These are phyloP conservation scores for Rissa tridactyla DNA, from an alignment of 2,113 vertebrate species.

Conservation along the genomic window DNA sequence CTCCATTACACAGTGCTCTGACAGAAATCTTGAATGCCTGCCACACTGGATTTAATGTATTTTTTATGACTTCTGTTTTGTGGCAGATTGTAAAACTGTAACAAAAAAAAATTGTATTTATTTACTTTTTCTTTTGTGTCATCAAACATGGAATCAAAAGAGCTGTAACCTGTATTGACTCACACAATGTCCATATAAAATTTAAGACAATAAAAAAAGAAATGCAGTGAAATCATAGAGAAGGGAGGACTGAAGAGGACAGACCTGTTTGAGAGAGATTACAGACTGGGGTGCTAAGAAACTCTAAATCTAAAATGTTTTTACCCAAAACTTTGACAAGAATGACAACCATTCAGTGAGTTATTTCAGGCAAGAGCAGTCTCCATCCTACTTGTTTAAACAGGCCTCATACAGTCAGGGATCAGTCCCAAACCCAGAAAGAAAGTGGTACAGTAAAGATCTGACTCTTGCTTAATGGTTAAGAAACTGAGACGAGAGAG, in stretches of 20 bases:
- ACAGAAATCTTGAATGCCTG: conserved; percentile 92
- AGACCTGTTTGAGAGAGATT: background rate
- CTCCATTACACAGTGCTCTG: conserved; percentile 90
- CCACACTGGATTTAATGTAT: conserved; percentile 92
- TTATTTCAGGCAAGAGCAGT: background rate
- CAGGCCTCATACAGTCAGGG: background rate
- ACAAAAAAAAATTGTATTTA: background rate
- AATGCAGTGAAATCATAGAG: background rate
- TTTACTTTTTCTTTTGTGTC: background rate
- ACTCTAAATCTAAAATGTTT: background rate
- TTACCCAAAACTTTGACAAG: background rate
- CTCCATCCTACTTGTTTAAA: background rate
- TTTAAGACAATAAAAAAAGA: background rate
- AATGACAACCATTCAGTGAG: background rate
- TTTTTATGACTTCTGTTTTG: conserved; percentile 92
- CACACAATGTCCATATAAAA: background rate
- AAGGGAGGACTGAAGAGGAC: background rate
- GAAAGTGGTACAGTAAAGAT: background rate
- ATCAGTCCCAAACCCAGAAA: background rate
- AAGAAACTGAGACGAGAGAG: background rate
- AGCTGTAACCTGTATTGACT: background rate
- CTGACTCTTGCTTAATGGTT: background rate
- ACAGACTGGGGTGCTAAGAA: background rate
- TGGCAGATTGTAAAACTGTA: conserved; percentile 91
- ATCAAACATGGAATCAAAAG: background rate